Evolutionary conservation across 2,113 vertebrate species (phyloP).

Genomic region (Thamnophis sirtalis): DNA sequence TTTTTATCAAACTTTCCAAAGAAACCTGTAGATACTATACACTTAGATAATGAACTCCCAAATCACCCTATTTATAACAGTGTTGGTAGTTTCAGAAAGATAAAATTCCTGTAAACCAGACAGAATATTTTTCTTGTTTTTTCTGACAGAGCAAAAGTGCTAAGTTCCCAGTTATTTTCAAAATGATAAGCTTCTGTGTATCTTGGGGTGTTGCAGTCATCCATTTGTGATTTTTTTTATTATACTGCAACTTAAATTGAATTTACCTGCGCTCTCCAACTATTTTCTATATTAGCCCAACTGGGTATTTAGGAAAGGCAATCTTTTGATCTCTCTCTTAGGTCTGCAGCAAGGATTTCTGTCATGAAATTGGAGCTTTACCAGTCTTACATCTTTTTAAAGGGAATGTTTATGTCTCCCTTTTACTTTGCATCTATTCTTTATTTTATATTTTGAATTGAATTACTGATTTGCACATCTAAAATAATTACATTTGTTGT

Average conservation of each 20-base stretch:
- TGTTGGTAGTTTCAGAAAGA: neutral
- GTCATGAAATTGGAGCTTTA: neutral
- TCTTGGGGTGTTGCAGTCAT: neutral
- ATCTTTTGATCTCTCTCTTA: neutral
- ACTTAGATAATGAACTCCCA: neutral
- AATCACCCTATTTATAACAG: neutral
- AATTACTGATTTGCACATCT: neutral
- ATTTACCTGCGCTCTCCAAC: neutral
- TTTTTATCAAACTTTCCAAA: neutral
- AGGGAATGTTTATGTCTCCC: neutral
- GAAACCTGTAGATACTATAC: neutral
- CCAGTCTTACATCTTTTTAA: neutral
- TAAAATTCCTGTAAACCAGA: neutral
- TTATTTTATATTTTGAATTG: neutral
- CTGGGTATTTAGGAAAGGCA: neutral
- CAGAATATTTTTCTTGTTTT: neutral
- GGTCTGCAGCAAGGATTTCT: neutral
- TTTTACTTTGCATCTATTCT: neutral
- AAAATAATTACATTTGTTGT: neutral
- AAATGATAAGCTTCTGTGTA: neutral
- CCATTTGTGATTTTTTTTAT: neutral
- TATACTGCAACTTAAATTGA: neutral
- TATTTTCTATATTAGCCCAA: neutral
- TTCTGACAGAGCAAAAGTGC: neutral
- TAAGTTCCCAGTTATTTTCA: neutral